Percentiles rank a stretch among this genome's conserved stretches.
Evolutionary conservation across 2,797 vertebrate species (phyloP).

Genomic region (Dryobates pubescens): DNA sequence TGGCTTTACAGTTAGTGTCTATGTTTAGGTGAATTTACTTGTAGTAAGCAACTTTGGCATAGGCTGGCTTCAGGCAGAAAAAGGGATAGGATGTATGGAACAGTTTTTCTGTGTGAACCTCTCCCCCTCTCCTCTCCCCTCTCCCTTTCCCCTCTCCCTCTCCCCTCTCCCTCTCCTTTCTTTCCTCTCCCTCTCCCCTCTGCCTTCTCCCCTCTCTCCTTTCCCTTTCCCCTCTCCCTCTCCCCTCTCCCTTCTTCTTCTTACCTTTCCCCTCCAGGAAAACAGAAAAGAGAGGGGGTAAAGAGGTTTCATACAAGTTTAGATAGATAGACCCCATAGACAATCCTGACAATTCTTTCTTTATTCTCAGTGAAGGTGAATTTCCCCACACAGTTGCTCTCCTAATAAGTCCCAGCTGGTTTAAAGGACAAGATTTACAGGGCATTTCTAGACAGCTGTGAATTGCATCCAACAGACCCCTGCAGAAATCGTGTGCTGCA

Average conservation of each 20-base stretch:
- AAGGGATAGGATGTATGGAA: background rate
- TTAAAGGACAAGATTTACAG: slow-evolving; percentile 58
- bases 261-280: background rate
- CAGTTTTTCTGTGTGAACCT: background rate
- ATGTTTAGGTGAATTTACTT: background rate
- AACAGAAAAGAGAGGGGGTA: background rate
- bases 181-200: background rate
- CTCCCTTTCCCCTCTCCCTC: background rate
- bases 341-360: slow-evolving; percentile 18
- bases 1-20: background rate
- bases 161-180: background rate
- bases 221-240: no score
- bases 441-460: slow-evolving; percentile 32
- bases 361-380: slow-evolving; percentile 40
- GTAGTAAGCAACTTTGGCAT: background rate
- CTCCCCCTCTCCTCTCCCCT: no score
- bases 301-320: background rate
- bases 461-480: slow-evolving; percentile 21
- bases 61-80: background rate
- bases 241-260: background rate
- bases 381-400: slow-evolving; percentile 26
- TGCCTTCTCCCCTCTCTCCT: no score
- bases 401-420: slow-evolving; percentile 35
- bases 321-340: background rate
- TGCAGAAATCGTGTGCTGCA: slow-evolving; percentile 31